Conservation (phyloP, 2,797 vertebrate species). For the Babyrousa celebensis region DNA sequence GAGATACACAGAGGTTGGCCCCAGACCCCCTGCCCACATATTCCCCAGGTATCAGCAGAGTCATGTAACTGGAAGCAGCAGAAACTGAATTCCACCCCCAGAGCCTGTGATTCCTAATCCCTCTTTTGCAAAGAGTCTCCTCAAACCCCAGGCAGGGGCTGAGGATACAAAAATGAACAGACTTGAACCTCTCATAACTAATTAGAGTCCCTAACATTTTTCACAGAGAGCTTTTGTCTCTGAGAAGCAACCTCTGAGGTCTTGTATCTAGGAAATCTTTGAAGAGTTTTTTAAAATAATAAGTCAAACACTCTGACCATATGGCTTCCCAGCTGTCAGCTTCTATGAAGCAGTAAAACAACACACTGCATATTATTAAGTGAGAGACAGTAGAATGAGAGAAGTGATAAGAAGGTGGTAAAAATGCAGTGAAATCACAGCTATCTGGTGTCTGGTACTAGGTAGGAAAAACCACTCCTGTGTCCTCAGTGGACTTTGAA, state of each 20-base stretch:
- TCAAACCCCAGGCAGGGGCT: no score
- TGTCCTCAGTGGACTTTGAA: neutral
- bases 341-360: neutral
- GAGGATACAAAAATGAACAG: neutral
- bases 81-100: conserved; percentile 71
- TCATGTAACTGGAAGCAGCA: conserved; percentile 70
- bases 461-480: neutral
- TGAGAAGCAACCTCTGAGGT: neutral
- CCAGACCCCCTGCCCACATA: fast-evolving
- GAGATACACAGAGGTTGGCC: neutral
- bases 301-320: neutral
- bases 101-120: neutral
- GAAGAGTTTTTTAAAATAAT: neutral
- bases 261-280: conserved; percentile 40
- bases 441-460: neutral
- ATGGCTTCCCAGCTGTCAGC: neutral
- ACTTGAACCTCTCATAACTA: neutral
- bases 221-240: neutral
- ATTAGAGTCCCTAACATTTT: neutral
- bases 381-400: conserved; percentile 5
- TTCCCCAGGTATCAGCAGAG: neutral
- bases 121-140: neutral
- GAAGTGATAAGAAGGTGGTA: neutral
- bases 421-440: neutral
- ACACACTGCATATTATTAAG: neutral